A percentile compares a stretch with the other conserved stretches of the same genome.
Conservation (phyloP, 2,888 invertebrate species). For the Cephus pulcher region DNA sequence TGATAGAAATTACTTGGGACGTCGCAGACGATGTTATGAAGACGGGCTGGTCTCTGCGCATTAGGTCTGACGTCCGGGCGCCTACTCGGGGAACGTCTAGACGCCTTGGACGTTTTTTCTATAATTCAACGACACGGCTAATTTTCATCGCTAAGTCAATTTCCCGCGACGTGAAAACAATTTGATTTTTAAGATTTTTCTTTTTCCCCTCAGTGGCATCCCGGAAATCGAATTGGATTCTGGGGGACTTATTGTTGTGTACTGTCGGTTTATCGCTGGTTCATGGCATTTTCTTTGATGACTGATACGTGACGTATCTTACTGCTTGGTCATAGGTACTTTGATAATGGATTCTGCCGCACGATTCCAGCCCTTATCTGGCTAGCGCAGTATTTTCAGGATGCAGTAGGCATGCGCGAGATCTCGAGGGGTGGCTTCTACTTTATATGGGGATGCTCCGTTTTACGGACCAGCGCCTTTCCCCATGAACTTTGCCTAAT, state of each 20-base stretch:
- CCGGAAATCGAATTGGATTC: neutral
- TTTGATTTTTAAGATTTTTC: neutral
- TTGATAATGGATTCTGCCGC: slow-evolving; percentile 54
- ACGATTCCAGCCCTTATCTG: slow-evolving; percentile 51
- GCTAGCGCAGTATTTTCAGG: slow-evolving; percentile 46
- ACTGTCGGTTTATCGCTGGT: neutral
- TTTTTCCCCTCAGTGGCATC: neutral
- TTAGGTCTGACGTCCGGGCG: neutral
- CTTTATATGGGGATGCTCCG: slow-evolving; percentile 2
- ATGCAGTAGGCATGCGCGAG: slow-evolving; percentile 37
- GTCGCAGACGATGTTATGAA: neutral
- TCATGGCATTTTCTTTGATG: neutral
- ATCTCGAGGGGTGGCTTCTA: slow-evolving; percentile 41
- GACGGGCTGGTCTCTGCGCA: neutral
- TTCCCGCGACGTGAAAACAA: neutral
- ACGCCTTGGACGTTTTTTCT: neutral
- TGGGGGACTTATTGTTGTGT: neutral
- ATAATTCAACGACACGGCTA: neutral
- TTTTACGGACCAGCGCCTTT: neutral
- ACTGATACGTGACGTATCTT: slow-evolving; percentile 47
- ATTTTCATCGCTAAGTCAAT: neutral
- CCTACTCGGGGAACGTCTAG: neutral
- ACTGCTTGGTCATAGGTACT: slow-evolving; percentile 28
- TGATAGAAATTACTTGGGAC: neutral
- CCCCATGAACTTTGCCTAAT: neutral